Conservation (phyloP, 2,888 invertebrate genomes). For the Antitype chi region DNA sequence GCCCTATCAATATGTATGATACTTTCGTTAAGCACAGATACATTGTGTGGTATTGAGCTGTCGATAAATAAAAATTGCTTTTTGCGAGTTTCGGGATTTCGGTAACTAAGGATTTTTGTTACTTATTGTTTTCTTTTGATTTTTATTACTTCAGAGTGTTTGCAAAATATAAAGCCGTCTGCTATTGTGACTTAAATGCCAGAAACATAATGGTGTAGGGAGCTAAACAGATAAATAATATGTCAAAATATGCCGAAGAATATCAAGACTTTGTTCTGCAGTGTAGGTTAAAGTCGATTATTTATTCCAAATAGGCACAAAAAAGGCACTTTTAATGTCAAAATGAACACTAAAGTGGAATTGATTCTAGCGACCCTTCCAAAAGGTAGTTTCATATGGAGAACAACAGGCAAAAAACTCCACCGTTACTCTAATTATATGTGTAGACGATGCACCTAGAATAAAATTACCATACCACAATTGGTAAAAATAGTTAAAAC, state of each 20-base stretch:
- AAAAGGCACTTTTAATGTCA: no score
- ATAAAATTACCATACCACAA: no score
- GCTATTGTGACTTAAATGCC: not conserved
- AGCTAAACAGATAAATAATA: not conserved
- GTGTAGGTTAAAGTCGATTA: not conserved
- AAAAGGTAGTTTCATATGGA: no score
- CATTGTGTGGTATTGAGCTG: conserved; percentile 51
- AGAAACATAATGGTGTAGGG: not conserved
- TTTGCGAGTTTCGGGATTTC: conserved; percentile 20
- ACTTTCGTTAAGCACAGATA: conserved; percentile 56
- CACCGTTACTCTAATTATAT: no score
- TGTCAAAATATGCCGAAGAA: not conserved
- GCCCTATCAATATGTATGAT: conserved; percentile 64
- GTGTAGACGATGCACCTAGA: no score
- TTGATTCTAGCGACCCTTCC: no score
- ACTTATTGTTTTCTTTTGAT: not conserved
- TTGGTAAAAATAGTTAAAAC: no score
- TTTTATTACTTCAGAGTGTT: not conserved
- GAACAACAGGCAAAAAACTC: no score
- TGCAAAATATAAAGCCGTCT: no score
- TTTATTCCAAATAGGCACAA: no score
- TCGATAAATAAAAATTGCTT: conserved; percentile 46
- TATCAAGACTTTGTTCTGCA: not conserved
- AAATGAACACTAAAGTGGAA: no score
- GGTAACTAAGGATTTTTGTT: not conserved